These are phyloP conservation scores for Kryptolebias ocellatus DNA, from an alignment of 2,797 vertebrate species.

Conservation along the genomic window DNA sequence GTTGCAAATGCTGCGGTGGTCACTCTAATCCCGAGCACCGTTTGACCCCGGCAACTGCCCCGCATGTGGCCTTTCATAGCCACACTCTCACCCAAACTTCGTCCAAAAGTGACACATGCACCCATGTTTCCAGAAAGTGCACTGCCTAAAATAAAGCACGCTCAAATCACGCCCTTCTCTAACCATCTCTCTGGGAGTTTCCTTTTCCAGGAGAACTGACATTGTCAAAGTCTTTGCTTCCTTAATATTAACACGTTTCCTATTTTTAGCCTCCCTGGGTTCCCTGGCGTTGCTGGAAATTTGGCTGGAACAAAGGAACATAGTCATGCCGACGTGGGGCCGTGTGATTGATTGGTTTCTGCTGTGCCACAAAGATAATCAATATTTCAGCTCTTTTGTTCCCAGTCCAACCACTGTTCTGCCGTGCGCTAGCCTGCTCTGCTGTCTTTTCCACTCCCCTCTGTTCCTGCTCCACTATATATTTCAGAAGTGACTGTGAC, in stretches of 20 bases:
- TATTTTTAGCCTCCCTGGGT: constrained; percentile 23
- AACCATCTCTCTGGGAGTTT: constrained; percentile 59
- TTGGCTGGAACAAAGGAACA: constrained; percentile 11
- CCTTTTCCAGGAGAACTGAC: constrained; percentile 37
- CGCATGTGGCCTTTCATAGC: constrained; percentile 33
- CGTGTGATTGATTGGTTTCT: constrained; percentile 67
- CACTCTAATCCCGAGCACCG: constrained; percentile 45
- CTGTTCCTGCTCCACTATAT: neutral
- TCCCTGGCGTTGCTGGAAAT: neutral
- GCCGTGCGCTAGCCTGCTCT: constrained; percentile 32
- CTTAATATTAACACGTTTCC: constrained; percentile 26
- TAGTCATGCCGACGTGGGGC: constrained; percentile 23
- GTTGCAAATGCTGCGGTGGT: constrained; percentile 53
- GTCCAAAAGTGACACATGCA: constrained; percentile 15
- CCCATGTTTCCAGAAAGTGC: constrained; percentile 33
- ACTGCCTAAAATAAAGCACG: constrained; percentile 59
- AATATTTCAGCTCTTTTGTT: constrained; percentile 62
- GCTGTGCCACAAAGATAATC: constrained; percentile 70
- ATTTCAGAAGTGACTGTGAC: too few relatives aligned
- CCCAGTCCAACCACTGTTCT: constrained; percentile 54
- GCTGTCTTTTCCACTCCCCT: constrained; percentile 2
- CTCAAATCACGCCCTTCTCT: constrained; percentile 55
- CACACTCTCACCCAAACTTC: constrained; percentile 23
- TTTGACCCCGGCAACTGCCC: constrained; percentile 33
- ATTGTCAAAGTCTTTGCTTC: constrained; percentile 34